A percentile compares a stretch with the other conserved stretches of the same genome.
Conservation (phyloP, 1,140 invertebrate species). For the Aphelinus atriplicis region DNA sequence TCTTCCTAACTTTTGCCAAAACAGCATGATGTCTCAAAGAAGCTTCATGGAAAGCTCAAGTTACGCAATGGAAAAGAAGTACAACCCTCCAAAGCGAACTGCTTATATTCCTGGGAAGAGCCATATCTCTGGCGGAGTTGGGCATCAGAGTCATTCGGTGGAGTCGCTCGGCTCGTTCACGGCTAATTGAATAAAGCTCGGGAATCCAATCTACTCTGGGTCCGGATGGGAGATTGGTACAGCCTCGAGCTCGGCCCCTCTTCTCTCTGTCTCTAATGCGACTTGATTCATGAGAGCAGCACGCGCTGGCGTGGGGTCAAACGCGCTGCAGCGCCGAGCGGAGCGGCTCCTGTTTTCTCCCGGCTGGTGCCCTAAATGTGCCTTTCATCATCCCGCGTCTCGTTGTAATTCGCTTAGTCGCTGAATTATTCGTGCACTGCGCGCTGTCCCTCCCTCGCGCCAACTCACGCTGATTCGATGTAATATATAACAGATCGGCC, state of each 20-base stretch:
- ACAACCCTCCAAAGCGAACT: too few species aligned
- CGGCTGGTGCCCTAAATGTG: constrained; percentile 54
- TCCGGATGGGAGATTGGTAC: constrained; percentile 62
- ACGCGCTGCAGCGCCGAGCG: constrained; percentile 54
- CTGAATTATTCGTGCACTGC: constrained; percentile 62
- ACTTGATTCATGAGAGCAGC: constrained; percentile 66
- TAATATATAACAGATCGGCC: constrained; percentile 2
- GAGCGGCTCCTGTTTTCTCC: constrained; percentile 41
- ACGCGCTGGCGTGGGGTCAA: constrained; percentile 60
- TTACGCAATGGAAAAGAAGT: too few species aligned
- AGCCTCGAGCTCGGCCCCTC: constrained; percentile 42
- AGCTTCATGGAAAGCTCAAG: too few species aligned
- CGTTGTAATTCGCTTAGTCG: constrained; percentile 63
- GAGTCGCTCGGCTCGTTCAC: constrained; percentile 39
- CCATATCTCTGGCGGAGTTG: too few species aligned
- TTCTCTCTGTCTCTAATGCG: constrained; percentile 56
- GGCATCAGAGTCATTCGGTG: too few species aligned
- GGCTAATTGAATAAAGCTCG: constrained; percentile 65
- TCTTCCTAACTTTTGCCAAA: too few species aligned
- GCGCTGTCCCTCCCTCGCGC: constrained; percentile 16
- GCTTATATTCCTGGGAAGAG: too few species aligned
- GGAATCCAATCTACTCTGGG: constrained; percentile 65
- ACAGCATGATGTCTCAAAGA: too few species aligned
- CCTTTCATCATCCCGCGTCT: constrained; percentile 63
- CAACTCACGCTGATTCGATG: constrained; percentile 31